phyloP scores from a whole-genome alignment of 2,888 invertebrate genomes.

The Vannuccia rotundouncinata region DNA sequence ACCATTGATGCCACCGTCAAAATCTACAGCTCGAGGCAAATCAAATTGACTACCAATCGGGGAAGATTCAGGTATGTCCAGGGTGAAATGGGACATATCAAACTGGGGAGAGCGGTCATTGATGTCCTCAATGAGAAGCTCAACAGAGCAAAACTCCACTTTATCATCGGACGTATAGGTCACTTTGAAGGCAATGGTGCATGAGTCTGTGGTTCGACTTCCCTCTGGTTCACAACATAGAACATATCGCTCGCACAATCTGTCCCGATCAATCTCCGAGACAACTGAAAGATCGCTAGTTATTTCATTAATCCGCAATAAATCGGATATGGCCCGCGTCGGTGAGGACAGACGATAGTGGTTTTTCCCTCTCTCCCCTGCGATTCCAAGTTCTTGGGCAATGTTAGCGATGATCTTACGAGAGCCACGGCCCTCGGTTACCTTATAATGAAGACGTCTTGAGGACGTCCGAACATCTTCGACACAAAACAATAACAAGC shows the following conservation, averaged over 20 bases:
- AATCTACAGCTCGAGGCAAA: constrained; percentile 38
- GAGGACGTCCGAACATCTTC: too few relatives aligned
- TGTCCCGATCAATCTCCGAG: constrained; percentile 25
- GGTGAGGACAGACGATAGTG: neutral
- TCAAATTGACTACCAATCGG: constrained; percentile 27
- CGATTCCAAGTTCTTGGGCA: neutral
- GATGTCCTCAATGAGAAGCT: constrained; percentile 35
- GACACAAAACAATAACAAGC: too few relatives aligned
- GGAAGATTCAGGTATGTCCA: constrained; percentile 35
- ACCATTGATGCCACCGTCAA: constrained; percentile 34
- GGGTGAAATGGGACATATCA: neutral
- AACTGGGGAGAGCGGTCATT: constrained; percentile 38
- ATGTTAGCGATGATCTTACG: neutral
- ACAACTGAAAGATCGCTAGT: neutral
- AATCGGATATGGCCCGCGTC: neutral
- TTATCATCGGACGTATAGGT: neutral
- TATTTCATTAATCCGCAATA: neutral
- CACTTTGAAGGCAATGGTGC: neutral
- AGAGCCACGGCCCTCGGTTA: neutral
- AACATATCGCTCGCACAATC: constrained; percentile 8
- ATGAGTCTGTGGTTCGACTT: neutral
- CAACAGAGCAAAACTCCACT: constrained; percentile 22
- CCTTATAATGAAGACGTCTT: neutral
- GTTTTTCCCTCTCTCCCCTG: neutral
- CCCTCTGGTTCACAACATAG: constrained; percentile 27